Evolutionary conservation across 2,113 vertebrate species (phyloP).

Genomic region (Corythornis cristatus): DNA sequence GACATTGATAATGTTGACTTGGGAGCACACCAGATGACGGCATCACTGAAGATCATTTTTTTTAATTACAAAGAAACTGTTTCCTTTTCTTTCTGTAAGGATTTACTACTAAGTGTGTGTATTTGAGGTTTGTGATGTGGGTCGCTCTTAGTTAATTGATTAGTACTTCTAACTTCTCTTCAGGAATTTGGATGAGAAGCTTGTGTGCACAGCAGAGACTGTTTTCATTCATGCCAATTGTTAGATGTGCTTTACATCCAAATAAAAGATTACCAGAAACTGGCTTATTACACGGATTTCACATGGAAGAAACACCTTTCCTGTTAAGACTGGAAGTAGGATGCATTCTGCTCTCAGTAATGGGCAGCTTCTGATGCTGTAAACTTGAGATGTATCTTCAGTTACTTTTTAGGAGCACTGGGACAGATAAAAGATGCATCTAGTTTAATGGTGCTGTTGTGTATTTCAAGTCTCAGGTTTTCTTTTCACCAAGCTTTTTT

Average conservation of each 20-base stretch:
- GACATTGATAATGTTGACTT: not conserved
- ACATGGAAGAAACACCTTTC: not conserved
- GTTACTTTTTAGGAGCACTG: not conserved
- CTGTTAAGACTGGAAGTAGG: accelerated
- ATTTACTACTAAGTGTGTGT: not conserved
- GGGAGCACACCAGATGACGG: not conserved
- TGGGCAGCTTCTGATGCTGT: not conserved
- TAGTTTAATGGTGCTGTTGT: not conserved
- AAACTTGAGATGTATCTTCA: not conserved
- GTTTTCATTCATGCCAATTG: not conserved
- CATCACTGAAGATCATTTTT: not conserved
- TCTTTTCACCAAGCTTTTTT: not conserved
- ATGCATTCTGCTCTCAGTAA: not conserved
- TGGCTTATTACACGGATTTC: not conserved
- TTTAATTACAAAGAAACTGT: not conserved
- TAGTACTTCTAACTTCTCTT: not conserved
- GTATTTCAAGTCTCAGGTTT: not conserved
- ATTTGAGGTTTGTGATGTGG: not conserved
- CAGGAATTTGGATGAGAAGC: not conserved
- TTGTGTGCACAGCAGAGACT: not conserved
- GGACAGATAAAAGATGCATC: accelerated
- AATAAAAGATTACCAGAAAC: not conserved
- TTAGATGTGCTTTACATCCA: not conserved
- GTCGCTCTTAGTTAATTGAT: not conserved
- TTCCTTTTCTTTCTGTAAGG: not conserved